Evolutionary conservation across 2,888 invertebrate species (phyloP), one percentile per base, ranked within the genome.

Genomic region (Muscina levida): DNA sequence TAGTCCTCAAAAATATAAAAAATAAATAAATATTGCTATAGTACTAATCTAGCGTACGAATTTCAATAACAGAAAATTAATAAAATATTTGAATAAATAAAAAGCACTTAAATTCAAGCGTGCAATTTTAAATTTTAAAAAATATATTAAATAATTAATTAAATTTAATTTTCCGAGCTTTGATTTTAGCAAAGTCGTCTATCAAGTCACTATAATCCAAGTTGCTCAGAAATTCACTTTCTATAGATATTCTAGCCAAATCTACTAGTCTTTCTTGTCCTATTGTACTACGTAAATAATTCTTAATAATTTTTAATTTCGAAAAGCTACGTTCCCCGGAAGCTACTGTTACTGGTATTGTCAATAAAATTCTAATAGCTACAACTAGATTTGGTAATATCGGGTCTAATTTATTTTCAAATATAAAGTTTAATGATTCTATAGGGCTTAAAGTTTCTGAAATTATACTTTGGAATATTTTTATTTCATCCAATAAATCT

Each of bases 281-380:
- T 57, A 57, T 51, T 51, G 51, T 51, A 51, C 51, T 51, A 51
- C 51, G 51, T 51, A 51, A 51, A 51, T 51, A 51, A 51, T 51
- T 51, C 51, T 51, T 57, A 57, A 31, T 31, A 31, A 73, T 65
- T 51, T 73, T 73, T 65, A 73, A 65, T 65, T 73, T 73, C 2
- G 73, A 73, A 73, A 73, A 73, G 37, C 73, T 73, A 66, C 51
- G 65, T 65, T 65, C 73, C 39, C 51, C 65, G 19, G 73, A 65
- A 51, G 65, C 73, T 73, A 73, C 73, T 51, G 73, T 72, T 5
- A 72, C 37, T 13, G 72, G 72, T 62, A 72, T 44, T 62, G 73
- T 73, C 19, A 51, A 48, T 46, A 72, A 72, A 72, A 72, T 72
- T 72, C 24, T 72, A 6, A 31, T 31, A 31, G 31, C 31, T 37